Evolutionary conservation across 2,888 invertebrate genomes (phyloP), one percentile per base, ranked within the genome.

Genomic region (Portevinia maculata): DNA sequence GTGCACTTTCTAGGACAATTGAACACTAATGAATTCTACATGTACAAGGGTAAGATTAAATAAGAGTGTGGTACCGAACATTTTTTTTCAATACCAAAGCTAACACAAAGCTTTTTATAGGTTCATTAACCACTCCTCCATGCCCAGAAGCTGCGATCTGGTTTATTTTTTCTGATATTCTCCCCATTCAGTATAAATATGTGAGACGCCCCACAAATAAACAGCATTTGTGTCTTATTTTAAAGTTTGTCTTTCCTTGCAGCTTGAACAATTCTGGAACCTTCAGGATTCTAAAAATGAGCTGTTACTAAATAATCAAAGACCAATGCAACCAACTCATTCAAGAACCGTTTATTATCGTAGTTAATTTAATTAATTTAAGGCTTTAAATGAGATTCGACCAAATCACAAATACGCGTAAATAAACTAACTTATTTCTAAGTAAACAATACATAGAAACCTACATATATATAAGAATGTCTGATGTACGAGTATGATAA

Each of bases 101-200:
- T n/a, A n/a, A n/a, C n/a, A n/a, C n/a, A n/a, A n/a, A n/a, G n/a
- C n/a, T n/a, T n/a, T n/a, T n/a, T n/a, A n/a, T n/a, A 79, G 79
- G 79, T 30, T 79, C 79, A 2, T n/a, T 79, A n/a, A 79, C 79
- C n/a, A 79, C 79, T 28, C 79, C 79, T 15, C 79, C 79, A 9
- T 79, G 79, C 11, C 55, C 74, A 0, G 74, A 79, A 60, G 65
- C 79, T 13, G 79, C 67, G 1, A n/a, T 74, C n/a, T 79, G 79
- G 79, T 62, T 60, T 44, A 74, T 79, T 7, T 79, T 79, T 19
- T 60, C 74, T 8, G 24, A 67, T 13, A 7, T 62, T 28, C 48
- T 67, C 6, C 60, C 74, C 24, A 74, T 79, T 39, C 67, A 74
- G 13, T 15, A 55, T 15, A 79, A 57, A 48, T 55, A 67, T 62